Conservation (phyloP, 2,113 vertebrate genomes). For the Tragelaphus buxtoni region DNA sequence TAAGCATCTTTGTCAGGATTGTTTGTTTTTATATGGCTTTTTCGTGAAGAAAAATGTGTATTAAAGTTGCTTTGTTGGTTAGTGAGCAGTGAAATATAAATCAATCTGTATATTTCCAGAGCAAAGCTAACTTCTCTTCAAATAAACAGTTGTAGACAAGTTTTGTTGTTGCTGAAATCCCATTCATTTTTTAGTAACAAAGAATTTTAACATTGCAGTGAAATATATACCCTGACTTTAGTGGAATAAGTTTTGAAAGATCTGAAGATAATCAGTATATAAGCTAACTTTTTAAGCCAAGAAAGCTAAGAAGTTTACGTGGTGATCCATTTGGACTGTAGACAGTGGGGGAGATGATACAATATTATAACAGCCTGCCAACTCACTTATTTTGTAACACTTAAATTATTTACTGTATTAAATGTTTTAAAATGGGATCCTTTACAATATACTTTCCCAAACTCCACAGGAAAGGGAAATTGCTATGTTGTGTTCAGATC, state of each 20-base stretch:
- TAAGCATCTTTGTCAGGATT: neutral
- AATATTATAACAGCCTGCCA: neutral
- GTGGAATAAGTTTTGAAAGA: neutral
- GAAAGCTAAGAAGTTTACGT: neutral
- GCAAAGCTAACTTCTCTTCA: neutral
- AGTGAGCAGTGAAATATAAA: conserved; percentile 14
- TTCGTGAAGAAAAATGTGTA: conserved; percentile 10
- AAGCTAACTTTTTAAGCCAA: conserved; percentile 1
- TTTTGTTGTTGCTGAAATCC: conserved; percentile 4
- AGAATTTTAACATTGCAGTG: neutral
- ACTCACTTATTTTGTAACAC: neutral
- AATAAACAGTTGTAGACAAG: neutral
- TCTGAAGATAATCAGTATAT: neutral
- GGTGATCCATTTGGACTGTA: neutral
- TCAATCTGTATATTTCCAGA: conserved; percentile 24
- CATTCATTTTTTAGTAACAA: conserved; percentile 5
- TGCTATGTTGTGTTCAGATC: neutral
- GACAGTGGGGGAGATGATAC: neutral
- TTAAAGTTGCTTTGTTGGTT: neutral
- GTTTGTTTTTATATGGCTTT: conserved; percentile 13
- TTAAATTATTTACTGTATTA: neutral
- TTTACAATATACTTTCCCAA: neutral
- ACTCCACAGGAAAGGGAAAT: neutral
- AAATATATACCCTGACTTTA: neutral
- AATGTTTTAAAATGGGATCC: neutral